These are phyloP conservation scores for Carpatolechia fugitivella DNA, from an alignment of 2,888 invertebrate genomes.

Conservation along the genomic window DNA sequence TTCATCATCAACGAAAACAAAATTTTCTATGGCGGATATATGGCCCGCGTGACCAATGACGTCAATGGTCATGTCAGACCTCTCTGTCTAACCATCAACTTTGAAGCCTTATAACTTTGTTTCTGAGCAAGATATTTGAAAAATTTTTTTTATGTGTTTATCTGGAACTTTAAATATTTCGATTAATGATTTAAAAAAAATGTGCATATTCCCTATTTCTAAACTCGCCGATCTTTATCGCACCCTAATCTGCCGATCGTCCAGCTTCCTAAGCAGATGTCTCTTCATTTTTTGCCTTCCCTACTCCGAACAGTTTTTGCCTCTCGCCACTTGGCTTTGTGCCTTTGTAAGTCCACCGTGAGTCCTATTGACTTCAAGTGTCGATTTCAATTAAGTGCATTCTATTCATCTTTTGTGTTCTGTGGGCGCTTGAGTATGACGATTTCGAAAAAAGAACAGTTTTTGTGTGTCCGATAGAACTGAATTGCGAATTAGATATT, in stretches of 20 bases:
- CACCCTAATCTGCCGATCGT: conserved; percentile 27
- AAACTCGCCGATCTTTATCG: not conserved
- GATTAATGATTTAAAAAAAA: too few relatives aligned
- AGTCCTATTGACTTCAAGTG: conserved; percentile 41
- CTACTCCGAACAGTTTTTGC: conserved; percentile 30
- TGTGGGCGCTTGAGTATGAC: conserved; percentile 19
- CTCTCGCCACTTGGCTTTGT: not conserved
- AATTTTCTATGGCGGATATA: too few relatives aligned
- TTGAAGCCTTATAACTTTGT: too few relatives aligned
- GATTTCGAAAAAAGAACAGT: conserved; percentile 17
- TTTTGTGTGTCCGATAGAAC: not conserved
- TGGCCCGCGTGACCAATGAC: too few relatives aligned
- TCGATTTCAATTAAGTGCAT: conserved; percentile 55
- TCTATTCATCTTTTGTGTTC: conserved; percentile 41
- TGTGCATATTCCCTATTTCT: too few relatives aligned
- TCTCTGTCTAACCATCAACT: too few relatives aligned
- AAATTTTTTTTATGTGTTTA: too few relatives aligned
- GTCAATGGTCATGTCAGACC: too few relatives aligned
- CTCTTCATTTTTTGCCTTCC: conserved; percentile 40
- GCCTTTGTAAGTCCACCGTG: too few relatives aligned
- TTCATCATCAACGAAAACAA: too few relatives aligned
- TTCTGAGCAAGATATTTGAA: too few relatives aligned
- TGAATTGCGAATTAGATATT: conserved; percentile 6
- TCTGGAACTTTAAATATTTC: too few relatives aligned
- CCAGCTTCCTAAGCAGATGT: conserved; percentile 45